Percentiles rank a stretch among this genome's conserved stretches.
These are phyloP conservation scores for Archips crataeganus DNA, from an alignment of 2,888 invertebrate species.

Conservation along the genomic window DNA sequence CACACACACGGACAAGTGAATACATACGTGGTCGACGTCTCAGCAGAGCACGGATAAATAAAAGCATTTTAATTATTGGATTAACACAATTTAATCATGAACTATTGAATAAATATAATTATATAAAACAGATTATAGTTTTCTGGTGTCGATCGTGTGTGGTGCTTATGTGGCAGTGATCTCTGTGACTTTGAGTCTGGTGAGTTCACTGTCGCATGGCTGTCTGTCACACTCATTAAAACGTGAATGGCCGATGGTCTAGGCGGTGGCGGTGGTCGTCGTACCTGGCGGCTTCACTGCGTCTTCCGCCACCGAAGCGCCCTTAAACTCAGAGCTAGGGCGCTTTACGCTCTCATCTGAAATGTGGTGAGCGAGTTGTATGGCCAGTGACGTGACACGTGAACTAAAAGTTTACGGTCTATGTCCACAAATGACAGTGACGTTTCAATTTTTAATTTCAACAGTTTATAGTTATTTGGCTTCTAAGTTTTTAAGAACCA, in stretches of 20 bases:
- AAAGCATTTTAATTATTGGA: slow-evolving; percentile 85
- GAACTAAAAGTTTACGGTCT: slow-evolving; percentile 67
- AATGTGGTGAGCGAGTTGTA: slow-evolving; percentile 82
- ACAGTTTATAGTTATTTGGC: not conserved
- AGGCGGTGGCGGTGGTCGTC: slow-evolving; percentile 78
- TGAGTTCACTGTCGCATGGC: slow-evolving; percentile 78
- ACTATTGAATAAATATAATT: slow-evolving; percentile 79
- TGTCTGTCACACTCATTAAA: slow-evolving; percentile 77
- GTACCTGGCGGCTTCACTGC: slow-evolving; percentile 80
- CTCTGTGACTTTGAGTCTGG: slow-evolving; percentile 60
- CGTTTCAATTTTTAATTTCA: slow-evolving; percentile 11
- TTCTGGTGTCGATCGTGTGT: slow-evolving; percentile 81
- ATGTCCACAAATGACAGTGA: slow-evolving; percentile 59
- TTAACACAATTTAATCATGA: slow-evolving; percentile 86
- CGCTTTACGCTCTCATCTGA: slow-evolving; percentile 92
- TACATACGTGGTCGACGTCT: slow-evolving; percentile 85
- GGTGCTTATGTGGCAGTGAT: slow-evolving; percentile 79
- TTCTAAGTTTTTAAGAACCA: not conserved
- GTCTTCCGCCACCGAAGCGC: slow-evolving; percentile 83
- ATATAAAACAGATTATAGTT: slow-evolving; percentile 84
- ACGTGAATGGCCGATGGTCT: slow-evolving; percentile 77
- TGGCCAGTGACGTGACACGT: slow-evolving; percentile 72
- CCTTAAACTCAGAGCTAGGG: slow-evolving; percentile 95
- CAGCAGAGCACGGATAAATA: slow-evolving; percentile 85
- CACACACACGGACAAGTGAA: slow-evolving; percentile 82